These are phyloP conservation scores for Megalops cyprinoides DNA, from an alignment of 2,797 vertebrate species.

Conservation along the genomic window DNA sequence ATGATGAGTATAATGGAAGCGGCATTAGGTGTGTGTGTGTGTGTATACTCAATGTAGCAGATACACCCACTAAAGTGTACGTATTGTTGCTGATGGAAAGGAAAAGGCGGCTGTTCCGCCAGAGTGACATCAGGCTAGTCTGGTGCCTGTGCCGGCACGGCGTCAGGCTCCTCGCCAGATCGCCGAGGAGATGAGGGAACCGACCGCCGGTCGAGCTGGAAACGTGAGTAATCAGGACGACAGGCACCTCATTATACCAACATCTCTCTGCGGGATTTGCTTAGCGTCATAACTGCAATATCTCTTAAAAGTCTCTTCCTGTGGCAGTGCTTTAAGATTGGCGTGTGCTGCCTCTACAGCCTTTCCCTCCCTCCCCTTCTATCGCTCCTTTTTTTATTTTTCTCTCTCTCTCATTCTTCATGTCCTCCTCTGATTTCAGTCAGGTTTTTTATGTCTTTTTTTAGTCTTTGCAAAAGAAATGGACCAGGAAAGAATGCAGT, in stretches of 20 bases:
- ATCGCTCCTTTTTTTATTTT: background rate
- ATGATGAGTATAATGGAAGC: no score
- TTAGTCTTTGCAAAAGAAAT: background rate
- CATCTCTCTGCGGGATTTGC: slow-evolving; percentile 14
- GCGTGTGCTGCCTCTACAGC: background rate
- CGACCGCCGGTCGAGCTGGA: background rate
- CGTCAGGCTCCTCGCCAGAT: background rate
- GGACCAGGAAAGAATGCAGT: background rate
- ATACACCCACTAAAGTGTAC: no score
- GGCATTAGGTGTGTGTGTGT: no score
- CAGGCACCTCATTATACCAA: slow-evolving; percentile 21
- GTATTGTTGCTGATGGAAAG: no score
- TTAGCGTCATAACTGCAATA: slow-evolving; percentile 27
- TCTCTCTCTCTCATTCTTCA: no score
- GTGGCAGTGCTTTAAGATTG: background rate
- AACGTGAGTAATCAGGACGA: slow-evolving; percentile 20
- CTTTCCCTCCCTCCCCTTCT: background rate
- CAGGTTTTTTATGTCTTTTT: background rate
- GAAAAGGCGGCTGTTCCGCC: no score
- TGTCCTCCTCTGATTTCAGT: background rate
- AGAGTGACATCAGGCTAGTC: no score
- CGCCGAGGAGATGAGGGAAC: background rate
- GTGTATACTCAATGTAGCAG: no score
- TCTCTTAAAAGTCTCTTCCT: slow-evolving; percentile 22
- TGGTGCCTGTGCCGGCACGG: background rate